These are phyloP conservation scores for Drosophila miranda DNA, from an alignment of 1,140 invertebrate species.

Conservation along the genomic window DNA sequence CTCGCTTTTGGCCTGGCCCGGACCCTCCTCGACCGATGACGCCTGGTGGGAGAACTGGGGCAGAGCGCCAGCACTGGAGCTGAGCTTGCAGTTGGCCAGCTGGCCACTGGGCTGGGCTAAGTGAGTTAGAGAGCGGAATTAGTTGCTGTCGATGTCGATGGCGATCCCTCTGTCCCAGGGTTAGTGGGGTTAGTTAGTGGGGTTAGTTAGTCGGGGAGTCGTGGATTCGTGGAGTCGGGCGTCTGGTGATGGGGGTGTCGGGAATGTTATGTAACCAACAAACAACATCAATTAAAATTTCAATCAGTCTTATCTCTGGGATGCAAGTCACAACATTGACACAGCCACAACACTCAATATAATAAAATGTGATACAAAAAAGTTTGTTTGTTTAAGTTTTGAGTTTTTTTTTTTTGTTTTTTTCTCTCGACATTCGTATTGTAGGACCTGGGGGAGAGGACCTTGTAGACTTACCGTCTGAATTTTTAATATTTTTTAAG, in stretches of 20 bases:
- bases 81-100: constrained; percentile 50
- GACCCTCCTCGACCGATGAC: constrained; percentile 10
- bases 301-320: constrained; percentile 63
- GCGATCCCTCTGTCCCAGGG: background rate
- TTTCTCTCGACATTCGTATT: constrained; percentile 36
- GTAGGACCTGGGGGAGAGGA: constrained; percentile 63
- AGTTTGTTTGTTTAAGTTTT: constrained; percentile 12
- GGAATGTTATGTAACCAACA: constrained; percentile 50
- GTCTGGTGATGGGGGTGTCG: background rate
- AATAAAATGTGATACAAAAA: constrained; percentile 50
- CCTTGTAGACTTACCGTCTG: constrained; percentile 88
- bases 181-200: background rate
- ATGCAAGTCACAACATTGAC: constrained; percentile 80
- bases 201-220: no score
- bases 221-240: no score
- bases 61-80: constrained; percentile 54
- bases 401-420: constrained; percentile 22
- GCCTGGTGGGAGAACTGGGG: constrained; percentile 28
- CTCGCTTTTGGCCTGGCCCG: constrained; percentile 24
- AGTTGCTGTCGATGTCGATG: constrained; percentile 11
- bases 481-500: constrained; percentile 91
- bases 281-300: constrained; percentile 66
- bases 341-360: constrained; percentile 78
- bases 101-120: constrained; percentile 25
- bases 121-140: constrained; percentile 43